phyloP scores from a whole-genome alignment of 2,113 vertebrate genomes.

The Chaenogobius annularis region DNA sequence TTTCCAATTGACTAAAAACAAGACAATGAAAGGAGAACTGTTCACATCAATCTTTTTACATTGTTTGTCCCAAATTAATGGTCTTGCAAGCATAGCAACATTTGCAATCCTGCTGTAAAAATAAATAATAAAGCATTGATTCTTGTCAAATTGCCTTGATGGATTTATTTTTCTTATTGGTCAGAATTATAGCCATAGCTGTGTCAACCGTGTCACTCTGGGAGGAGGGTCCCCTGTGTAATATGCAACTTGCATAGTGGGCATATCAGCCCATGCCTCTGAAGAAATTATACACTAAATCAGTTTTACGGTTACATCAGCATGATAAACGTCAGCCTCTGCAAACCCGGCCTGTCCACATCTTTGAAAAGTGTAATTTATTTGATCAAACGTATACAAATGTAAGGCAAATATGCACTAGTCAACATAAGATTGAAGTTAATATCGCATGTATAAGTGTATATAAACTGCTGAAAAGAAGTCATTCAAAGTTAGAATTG shows the following conservation, averaged over 20 bases:
- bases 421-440: constrained; percentile 18
- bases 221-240: constrained; percentile 7
- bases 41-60: no score
- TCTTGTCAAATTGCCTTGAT: neutral
- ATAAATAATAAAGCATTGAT: neutral
- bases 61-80: no score
- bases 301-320: constrained; percentile 38
- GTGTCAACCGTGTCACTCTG: neutral
- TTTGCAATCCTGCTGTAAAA: no score
- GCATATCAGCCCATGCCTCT: neutral
- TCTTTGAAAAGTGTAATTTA: constrained; percentile 36
- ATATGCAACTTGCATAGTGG: constrained; percentile 6
- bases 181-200: neutral
- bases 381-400: constrained; percentile 26
- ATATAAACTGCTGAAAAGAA: neutral
- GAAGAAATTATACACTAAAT: constrained; percentile 34
- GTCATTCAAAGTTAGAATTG: constrained; percentile 10
- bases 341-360: constrained; percentile 1
- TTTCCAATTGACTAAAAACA: no score
- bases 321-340: constrained; percentile 26
- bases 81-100: no score
- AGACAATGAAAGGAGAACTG: no score
- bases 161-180: constrained; percentile 11
- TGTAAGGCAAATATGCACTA: constrained; percentile 32
- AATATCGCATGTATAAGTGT: constrained; percentile 6